phyloP scores from a whole-genome alignment of 2,888 invertebrate species.

The Ennomos fuscantarius region DNA sequence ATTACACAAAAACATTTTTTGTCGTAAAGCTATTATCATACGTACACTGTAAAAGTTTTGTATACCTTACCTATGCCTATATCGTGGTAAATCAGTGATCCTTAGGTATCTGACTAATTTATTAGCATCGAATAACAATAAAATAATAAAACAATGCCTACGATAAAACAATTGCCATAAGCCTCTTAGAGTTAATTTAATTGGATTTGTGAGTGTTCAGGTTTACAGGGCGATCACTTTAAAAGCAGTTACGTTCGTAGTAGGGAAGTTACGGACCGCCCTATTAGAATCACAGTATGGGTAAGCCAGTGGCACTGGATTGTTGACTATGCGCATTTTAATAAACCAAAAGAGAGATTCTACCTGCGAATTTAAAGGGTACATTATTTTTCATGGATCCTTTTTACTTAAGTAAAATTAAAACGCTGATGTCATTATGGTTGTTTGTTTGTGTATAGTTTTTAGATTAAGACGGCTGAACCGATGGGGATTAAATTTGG shows the following conservation, averaged over 20 bases:
- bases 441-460: too few species aligned
- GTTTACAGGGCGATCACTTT: constrained; percentile 63
- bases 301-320: constrained; percentile 5
- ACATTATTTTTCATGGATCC: too few species aligned
- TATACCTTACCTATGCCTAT: too few species aligned
- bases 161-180: constrained; percentile 49
- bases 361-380: too few species aligned
- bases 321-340: neutral
- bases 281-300: constrained; percentile 1
- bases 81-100: too few species aligned
- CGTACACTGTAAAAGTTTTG: too few species aligned
- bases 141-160: constrained; percentile 20
- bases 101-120: neutral
- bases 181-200: constrained; percentile 58
- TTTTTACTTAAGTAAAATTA: too few species aligned
- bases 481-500: too few species aligned
- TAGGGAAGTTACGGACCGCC: constrained; percentile 15
- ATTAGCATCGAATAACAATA: constrained; percentile 14
- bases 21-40: too few species aligned
- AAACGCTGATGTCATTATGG: too few species aligned
- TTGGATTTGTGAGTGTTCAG: constrained; percentile 60
- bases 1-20: too few species aligned
- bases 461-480: too few species aligned
- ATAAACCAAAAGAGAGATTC: neutral
- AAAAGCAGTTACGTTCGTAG: constrained; percentile 50